A percentile compares a stretch with the other conserved stretches of the same genome.
Evolutionary conservation across 1,140 invertebrate species (phyloP).

Genomic region (Hydropsyche tenuis): DNA sequence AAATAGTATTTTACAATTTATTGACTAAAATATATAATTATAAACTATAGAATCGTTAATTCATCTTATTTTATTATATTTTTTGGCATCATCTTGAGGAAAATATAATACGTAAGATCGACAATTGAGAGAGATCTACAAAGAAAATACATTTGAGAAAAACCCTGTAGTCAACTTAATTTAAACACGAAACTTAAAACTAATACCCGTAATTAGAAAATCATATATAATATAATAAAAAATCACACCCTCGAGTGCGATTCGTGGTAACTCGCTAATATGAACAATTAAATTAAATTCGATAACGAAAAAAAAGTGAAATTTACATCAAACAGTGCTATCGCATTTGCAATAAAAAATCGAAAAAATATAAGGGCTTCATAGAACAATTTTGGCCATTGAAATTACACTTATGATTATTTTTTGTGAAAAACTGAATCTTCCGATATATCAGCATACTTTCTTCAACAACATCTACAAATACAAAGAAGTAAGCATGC

Average conservation of each 20-base stretch:
- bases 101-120: conserved; percentile 3
- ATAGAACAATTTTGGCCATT: too few relatives aligned
- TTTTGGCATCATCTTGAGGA: conserved; percentile 30
- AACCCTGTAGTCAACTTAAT: conserved; percentile 22
- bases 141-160: neutral
- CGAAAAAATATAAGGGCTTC: too few relatives aligned
- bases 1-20: conserved; percentile 31
- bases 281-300: neutral
- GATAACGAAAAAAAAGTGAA: neutral
- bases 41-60: conserved; percentile 29
- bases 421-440: too few relatives aligned
- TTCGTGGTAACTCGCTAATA: conserved; percentile 21
- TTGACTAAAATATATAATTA: conserved; percentile 31
- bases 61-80: conserved; percentile 16
- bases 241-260: neutral
- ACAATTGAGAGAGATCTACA: conserved; percentile 4
- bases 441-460: too few relatives aligned
- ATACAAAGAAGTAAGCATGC: too few relatives aligned
- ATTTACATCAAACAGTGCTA: too few relatives aligned
- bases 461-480: too few relatives aligned
- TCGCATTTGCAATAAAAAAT: too few relatives aligned
- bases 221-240: conserved; percentile 16
- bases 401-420: too few relatives aligned
- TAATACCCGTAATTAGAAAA: conserved; percentile 35
- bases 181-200: conserved; percentile 18